Base-by-base conservation (phyloP, 2,888 invertebrate genomes). In the Phrixothrix hirtus region DNA sequence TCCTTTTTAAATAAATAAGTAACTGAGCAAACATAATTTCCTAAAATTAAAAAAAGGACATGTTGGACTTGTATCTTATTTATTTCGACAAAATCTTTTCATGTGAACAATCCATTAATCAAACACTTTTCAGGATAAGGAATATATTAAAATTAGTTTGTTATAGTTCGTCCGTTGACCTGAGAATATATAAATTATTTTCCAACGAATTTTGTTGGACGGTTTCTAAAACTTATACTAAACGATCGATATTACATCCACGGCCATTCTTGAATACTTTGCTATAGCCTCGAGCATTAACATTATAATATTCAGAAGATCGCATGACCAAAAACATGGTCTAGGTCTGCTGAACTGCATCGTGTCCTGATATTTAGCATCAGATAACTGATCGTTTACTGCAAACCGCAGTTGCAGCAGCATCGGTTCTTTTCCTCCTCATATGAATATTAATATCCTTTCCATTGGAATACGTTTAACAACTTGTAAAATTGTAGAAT, bases 241-340 rank as follows among this genome's bases (percentile, higher is more conserved):
- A 43, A 32, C n/a, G 43, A 34, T 26, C 43, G 32, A 26, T 44
- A 44, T 36, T 15, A 35, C 36, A 34, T 44, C 44, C 35, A 36
- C 31, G 36, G 42, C 29, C 43, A 26, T 36, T 30, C 37, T 45
- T 38, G 42, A 54, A 52, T 48, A 56, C 52, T 56, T 52, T 52
- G 38, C 42, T 44, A 16, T 56, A 52, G 56, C 56, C 57, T 17
- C 37, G 13, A 45, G 56, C 41, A 14, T 17, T 37, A 25, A 30
- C 32, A 59, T 59, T 59, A 59, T 59, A 59, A 59, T 59, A 54
- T 57, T 54, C 38, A 42, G 34, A 46, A 46, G 54, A 57, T 59
- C 51, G 59, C 59, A 59, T 59, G 59, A 57, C 54, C 51, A 26
- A 51, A 52, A 45, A 31, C 42, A 50, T 55, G 51, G 39, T 53